Percentiles rank a stretch among this genome's conserved stretches.
These are phyloP conservation scores for Antrozous pallidus DNA, from an alignment of 2,797 vertebrate species.

Conservation along the genomic window DNA sequence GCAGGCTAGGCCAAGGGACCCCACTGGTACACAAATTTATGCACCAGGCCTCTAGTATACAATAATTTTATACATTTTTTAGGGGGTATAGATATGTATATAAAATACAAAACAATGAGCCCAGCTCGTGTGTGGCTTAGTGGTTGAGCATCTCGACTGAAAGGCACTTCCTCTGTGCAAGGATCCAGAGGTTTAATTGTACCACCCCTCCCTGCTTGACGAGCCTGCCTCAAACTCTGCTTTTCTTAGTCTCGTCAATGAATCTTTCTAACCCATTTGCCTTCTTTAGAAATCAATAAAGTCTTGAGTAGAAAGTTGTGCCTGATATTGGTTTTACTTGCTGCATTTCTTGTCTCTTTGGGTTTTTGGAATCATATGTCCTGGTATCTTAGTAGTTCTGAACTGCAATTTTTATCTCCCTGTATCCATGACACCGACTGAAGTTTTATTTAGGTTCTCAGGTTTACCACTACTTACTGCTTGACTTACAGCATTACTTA, in stretches of 20 bases:
- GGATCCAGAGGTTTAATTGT: not conserved
- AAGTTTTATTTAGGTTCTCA: not conserved
- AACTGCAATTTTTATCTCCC: not conserved
- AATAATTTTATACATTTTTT: not conserved
- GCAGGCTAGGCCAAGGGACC: too few relatives aligned
- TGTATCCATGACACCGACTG: not conserved
- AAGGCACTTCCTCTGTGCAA: not conserved
- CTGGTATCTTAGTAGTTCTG: not conserved
- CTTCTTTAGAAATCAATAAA: not conserved
- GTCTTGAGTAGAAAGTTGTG: not conserved
- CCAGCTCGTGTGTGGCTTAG: too few relatives aligned
- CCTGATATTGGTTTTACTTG: not conserved
- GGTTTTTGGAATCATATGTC: not conserved
- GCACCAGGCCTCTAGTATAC: not conserved
- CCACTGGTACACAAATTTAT: too few relatives aligned
- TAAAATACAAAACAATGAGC: not conserved
- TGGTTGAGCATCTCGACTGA: not conserved
- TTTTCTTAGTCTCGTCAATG: not conserved
- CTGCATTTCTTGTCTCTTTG: conserved; percentile 33
- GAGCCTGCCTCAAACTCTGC: not conserved
- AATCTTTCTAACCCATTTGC: not conserved
- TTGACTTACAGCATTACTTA: not conserved
- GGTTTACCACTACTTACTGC: not conserved
- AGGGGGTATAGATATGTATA: not conserved
- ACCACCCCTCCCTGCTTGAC: not conserved